Evolutionary conservation across 2,797 vertebrate species (phyloP).

Genomic region (Selene dorsalis): DNA sequence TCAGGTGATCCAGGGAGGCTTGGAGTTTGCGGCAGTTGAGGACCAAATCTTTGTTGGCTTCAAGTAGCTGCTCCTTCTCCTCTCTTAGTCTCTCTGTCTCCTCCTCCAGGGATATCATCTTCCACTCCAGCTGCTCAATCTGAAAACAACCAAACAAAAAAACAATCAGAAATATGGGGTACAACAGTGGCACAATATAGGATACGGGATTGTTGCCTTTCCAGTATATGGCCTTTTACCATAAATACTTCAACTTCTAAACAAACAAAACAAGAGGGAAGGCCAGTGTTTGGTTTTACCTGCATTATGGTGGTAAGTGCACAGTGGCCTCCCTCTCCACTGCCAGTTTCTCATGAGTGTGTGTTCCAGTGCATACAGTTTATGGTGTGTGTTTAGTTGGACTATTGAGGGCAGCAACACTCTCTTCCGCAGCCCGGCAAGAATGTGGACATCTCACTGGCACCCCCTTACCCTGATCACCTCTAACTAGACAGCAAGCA

Average conservation of each 20-base stretch:
- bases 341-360: slow-evolving; percentile 14
- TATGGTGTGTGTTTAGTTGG: slow-evolving; percentile 25
- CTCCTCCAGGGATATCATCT: slow-evolving; percentile 81
- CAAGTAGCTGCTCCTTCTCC: slow-evolving; percentile 83
- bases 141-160: slow-evolving; percentile 42
- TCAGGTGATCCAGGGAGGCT: slow-evolving; percentile 80
- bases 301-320: slow-evolving; percentile 36
- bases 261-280: not conserved
- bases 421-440: slow-evolving; percentile 8
- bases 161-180: slow-evolving; percentile 51
- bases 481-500: slow-evolving; percentile 78
- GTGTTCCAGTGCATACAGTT: slow-evolving; percentile 25
- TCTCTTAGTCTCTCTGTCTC: slow-evolving; percentile 81
- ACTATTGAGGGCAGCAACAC: slow-evolving; percentile 2
- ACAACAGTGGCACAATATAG: slow-evolving; percentile 39
- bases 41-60: slow-evolving; percentile 84
- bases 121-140: slow-evolving; percentile 83
- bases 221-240: slow-evolving; percentile 24
- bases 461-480: slow-evolving; percentile 66
- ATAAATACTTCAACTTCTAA: slow-evolving; percentile 19
- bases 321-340: slow-evolving; percentile 15
- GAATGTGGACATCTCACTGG: slow-evolving; percentile 62
- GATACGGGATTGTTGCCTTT: not conserved
- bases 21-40: slow-evolving; percentile 83
- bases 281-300: slow-evolving; percentile 17